Evolutionary conservation across 2,113 vertebrate species (phyloP), one percentile per base, ranked within the genome.

Genomic region (Neolamprologus variostigma): DNA sequence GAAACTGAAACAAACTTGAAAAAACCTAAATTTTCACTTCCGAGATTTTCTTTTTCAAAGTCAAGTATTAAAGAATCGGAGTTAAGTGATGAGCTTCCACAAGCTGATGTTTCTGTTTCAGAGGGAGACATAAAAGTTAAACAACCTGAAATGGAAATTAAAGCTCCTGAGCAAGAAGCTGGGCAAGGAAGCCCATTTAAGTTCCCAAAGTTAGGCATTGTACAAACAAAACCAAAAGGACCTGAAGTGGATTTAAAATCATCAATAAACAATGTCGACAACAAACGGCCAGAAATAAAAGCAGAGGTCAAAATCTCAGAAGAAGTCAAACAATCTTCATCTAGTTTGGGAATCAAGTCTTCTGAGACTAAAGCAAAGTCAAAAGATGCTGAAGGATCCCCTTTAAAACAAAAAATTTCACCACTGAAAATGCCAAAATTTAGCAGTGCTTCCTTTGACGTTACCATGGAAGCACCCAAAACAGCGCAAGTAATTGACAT

Each of bases 41-140:
- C 87, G 3, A 93, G 55, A 80, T 86, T 95, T 89, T 95, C 91
- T 71, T 95, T 95, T 80, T 93, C 93, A 81, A 95, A 94, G 89
- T 83, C 92, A 86, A 92, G 89, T 80, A 51, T 45, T 42, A 84
- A 93, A 85, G 84, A 76, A 42, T 28, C 73, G 6, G 84, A 89
- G 42, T 71, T 83, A 8, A 85, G 83, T 83, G 33, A 76, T 45
- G 92, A 80, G 50, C 71, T 80, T 23, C 71, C 89, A 93, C 82
- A 78, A 28, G 78, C 61, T 66, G 92, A 94, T 11, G 79, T 91
- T 33, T 92, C 88, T 85, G 81, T 92, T 86, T 53, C 91, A 87
- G 91, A 89, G 23, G 83, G 50, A 85, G 88, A 86, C 28, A 71
- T 92, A 19, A 86, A 87, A n/a, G 61, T 92, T 8, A 89, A 91